Conservation (phyloP, 2,113 vertebrate genomes). For the Gymnobelideus leadbeateri region DNA sequence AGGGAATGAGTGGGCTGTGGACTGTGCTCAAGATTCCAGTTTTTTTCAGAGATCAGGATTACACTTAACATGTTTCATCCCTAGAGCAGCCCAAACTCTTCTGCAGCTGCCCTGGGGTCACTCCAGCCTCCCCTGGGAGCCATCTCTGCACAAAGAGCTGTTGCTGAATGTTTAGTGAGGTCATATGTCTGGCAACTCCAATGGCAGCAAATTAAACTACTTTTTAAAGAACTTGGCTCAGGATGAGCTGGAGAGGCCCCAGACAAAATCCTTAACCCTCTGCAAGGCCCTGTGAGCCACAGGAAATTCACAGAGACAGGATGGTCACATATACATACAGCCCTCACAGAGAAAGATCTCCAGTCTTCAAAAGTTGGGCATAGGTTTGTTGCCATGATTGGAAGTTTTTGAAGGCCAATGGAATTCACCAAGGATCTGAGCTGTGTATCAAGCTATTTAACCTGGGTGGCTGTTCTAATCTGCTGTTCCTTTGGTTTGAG, state of each 20-base stretch:
- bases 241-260: constrained; percentile 51
- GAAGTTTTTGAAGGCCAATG: neutral
- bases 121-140: constrained; percentile 63
- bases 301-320: neutral
- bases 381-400: neutral
- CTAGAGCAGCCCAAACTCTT: constrained; percentile 75
- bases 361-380: neutral
- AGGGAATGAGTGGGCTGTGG: constrained; percentile 76
- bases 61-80: constrained; percentile 86
- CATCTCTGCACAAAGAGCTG: constrained; percentile 74
- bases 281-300: neutral
- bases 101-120: constrained; percentile 70
- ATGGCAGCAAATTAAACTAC: constrained; percentile 82
- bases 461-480: neutral
- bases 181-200: constrained; percentile 80
- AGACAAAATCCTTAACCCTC: constrained; percentile 82
- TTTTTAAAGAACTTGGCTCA: constrained; percentile 80
- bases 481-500: neutral
- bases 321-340: neutral
- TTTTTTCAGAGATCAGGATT: constrained; percentile 84
- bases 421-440: neutral
- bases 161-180: constrained; percentile 82
- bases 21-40: constrained; percentile 84
- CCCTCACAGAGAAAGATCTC: neutral
- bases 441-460: no score